phyloP scores from a whole-genome alignment of 2,113 vertebrate genomes.

The Ovibos moschatus region DNA sequence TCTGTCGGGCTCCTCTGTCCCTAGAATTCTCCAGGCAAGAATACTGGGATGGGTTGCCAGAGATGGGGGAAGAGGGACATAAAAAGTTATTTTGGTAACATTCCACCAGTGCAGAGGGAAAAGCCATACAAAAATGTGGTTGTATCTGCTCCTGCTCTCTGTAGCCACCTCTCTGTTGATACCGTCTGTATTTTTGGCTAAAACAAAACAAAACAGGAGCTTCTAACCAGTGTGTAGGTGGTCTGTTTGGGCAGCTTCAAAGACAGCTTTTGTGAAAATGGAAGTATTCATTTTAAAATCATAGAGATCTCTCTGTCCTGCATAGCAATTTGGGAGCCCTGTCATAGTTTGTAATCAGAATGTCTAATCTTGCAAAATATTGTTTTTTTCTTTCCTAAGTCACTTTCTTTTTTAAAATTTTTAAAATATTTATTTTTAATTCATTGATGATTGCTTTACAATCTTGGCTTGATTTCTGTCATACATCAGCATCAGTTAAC shows the following conservation, averaged over 20 bases:
- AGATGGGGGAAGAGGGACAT: neutral
- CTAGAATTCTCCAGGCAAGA: neutral
- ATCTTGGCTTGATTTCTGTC: neutral
- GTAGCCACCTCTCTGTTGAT: neutral
- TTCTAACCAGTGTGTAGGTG: neutral
- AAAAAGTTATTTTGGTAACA: neutral
- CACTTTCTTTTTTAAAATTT: neutral
- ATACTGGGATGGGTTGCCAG: neutral
- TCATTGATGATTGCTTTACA: neutral
- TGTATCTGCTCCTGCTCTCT: neutral
- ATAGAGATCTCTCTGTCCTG: neutral
- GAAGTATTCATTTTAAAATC: neutral
- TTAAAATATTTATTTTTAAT: neutral
- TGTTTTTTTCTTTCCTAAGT: neutral
- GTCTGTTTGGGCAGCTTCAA: neutral
- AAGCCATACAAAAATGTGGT: neutral
- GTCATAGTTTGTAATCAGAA: neutral
- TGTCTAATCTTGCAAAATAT: neutral
- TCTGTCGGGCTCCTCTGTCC: neutral
- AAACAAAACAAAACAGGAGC: neutral
- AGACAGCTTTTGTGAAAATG: neutral
- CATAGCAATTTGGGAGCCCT: neutral
- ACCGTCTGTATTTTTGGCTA: neutral
- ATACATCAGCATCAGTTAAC: neutral
- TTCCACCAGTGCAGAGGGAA: neutral